Evolutionary conservation across 2,113 vertebrate species (phyloP).

Genomic region (Onychostoma macrolepis): DNA sequence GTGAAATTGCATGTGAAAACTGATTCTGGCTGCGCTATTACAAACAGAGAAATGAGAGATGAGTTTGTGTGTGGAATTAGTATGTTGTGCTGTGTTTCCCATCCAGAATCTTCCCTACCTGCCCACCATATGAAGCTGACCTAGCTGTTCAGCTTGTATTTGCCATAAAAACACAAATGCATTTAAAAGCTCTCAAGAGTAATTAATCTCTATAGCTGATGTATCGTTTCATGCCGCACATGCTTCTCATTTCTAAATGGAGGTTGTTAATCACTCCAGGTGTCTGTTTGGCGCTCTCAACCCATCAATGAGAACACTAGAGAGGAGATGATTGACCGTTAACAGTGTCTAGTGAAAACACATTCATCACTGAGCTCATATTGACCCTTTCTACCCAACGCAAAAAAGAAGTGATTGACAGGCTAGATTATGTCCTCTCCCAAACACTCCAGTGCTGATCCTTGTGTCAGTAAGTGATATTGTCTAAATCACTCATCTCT

Average conservation of each 20-base stretch:
- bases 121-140: background rate
- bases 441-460: conserved; percentile 32
- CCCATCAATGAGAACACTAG: conserved; percentile 8
- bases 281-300: background rate
- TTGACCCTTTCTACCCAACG: conserved; percentile 13
- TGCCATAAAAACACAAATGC: conserved; percentile 23
- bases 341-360: conserved; percentile 14
- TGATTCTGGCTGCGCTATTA: background rate
- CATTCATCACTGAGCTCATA: conserved; percentile 14
- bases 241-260: conserved; percentile 28
- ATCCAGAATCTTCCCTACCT: background rate
- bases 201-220: conserved; percentile 23
- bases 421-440: conserved; percentile 29
- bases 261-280: conserved; percentile 17
- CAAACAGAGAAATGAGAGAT: background rate
- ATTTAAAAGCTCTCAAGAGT: conserved; percentile 22
- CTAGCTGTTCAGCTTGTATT: background rate
- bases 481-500: conserved; percentile 16
- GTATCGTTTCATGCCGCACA: background rate
- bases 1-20: background rate
- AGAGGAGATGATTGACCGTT: conserved; percentile 29
- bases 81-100: background rate
- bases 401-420: background rate
- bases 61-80: background rate
- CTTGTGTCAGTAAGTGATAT: conserved; percentile 35